Base-by-base conservation (phyloP, 1,140 invertebrate genomes). In the Drosophila lowei region DNA sequence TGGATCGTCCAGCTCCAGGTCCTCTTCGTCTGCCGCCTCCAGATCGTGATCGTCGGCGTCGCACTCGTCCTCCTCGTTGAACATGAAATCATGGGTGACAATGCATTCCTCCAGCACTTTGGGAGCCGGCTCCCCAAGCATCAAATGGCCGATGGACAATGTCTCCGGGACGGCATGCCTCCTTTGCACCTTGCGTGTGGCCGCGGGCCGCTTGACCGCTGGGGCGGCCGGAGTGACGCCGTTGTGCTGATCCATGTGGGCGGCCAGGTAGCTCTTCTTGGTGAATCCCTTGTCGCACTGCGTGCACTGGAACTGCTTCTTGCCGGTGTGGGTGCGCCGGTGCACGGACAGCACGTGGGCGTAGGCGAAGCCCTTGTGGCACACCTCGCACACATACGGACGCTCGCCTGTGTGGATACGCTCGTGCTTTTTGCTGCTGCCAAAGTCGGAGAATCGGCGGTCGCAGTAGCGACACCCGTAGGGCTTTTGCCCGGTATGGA, bases 401-500 rank as follows among this genome's bases (percentile, higher is more conserved):
- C 95, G 91, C 73, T 96, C 95, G 0, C 97, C 97, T 2, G 95
- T 96, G 89, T 98, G 96, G 11, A 95, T 96, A 9, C 96, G 92
- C 68, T 94, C 93, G 64, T 93, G 93, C 66, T 94, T 94, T 79
- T 93, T 93, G 46, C 93, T 91, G 61, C 92, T 93, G 30, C 93
- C 93, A 74, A 93, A 94, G 77, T 94, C 93, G 0, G 94, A 94
- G 90, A 96, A 96, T 8, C 94, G 91, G 9, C 95, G 92, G 53
- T 95, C 93, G 83, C 95, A 96, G 25, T 94, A 92, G 43, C 93
- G 92, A 70, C 95, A 96, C 76, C 94, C 93, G 90, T 96, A 96
- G 0, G 95, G 95, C 72, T 91, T 91, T 9, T 91, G 79, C 2
- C 90, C 90, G 3, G 90, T 91, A 34, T 91, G 90, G 3, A 90